A percentile compares a stretch with the other conserved stretches of the same genome.
phyloP scores from a whole-genome alignment of 2,113 vertebrate species.

The Canis aureus region DNA sequence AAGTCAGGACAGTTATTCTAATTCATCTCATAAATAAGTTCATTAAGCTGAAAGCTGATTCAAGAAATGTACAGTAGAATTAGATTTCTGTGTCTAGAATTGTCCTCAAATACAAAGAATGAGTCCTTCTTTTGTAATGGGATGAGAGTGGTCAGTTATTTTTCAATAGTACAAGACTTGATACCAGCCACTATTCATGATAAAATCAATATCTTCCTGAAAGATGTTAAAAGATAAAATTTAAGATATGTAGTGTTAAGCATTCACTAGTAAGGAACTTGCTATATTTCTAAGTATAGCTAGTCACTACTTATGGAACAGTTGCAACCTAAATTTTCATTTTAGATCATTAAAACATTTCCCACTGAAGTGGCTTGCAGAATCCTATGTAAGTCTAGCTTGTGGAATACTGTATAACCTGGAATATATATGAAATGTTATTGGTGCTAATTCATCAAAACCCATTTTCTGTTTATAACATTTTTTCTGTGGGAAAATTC shows the following conservation, averaged over 20 bases:
- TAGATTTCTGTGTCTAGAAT: not conserved
- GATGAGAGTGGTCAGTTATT: not conserved
- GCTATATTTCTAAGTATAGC: not conserved
- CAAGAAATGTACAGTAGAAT: not conserved
- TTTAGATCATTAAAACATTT: conserved; percentile 2
- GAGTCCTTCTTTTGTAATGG: not conserved
- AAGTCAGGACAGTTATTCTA: not conserved
- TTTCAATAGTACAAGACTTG: conserved; percentile 2
- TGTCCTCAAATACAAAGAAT: not conserved
- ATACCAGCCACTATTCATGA: not conserved
- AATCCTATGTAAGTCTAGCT: not conserved
- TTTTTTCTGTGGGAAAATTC: not conserved
- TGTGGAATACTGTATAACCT: not conserved
- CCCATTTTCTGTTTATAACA: not conserved
- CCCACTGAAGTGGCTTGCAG: not conserved
- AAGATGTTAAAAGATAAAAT: conserved; percentile 30
- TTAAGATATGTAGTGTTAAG: not conserved
- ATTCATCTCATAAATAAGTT: not conserved
- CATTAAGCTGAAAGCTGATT: not conserved
- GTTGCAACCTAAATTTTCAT: not conserved
- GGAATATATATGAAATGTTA: not conserved
- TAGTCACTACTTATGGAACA: not conserved
- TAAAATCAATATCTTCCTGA: not conserved
- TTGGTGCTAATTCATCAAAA: not conserved
- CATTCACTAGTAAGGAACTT: conserved; percentile 4